Evolutionary conservation across 1,140 invertebrate genomes (phyloP).

Genomic region (Drosophila carrolli): DNA sequence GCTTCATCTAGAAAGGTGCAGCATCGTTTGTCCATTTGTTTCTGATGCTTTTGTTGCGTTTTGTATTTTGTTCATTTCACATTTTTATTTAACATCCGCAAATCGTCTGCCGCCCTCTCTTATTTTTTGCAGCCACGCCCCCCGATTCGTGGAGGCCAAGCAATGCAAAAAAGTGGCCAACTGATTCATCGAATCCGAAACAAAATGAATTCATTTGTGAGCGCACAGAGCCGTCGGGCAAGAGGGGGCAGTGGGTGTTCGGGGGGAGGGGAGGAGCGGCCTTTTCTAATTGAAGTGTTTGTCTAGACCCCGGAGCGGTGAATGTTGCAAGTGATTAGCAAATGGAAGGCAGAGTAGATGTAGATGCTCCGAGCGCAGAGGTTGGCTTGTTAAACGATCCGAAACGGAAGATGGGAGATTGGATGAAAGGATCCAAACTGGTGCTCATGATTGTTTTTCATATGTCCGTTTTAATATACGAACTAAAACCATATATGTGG

Average conservation of each 20-base stretch:
- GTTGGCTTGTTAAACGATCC: slow-evolving; percentile 2
- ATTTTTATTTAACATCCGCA: slow-evolving; percentile 59
- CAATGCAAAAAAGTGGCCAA: slow-evolving; percentile 37
- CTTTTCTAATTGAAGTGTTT: slow-evolving; percentile 72
- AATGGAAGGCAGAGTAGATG: slow-evolving; percentile 30
- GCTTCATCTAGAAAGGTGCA: slow-evolving; percentile 36
- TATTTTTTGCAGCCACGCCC: slow-evolving; percentile 28
- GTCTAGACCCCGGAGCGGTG: slow-evolving; percentile 57
- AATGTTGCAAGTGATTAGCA: slow-evolving; percentile 68
- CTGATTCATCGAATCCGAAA: slow-evolving; percentile 68
- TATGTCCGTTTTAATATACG: too few species aligned
- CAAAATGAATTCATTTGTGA: slow-evolving; percentile 74
- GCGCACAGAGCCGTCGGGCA: slow-evolving; percentile 42
- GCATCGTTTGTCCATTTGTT: slow-evolving; percentile 69
- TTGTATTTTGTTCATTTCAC: slow-evolving; percentile 48
- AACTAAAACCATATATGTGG: too few species aligned
- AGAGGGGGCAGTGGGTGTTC: slow-evolving; percentile 10
- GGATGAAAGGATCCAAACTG: neutral
- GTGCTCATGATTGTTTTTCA: neutral
- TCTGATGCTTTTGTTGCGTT: slow-evolving; percentile 38
- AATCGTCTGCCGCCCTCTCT: slow-evolving; percentile 42
- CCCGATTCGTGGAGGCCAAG: slow-evolving; percentile 21
- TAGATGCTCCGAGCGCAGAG: slow-evolving; percentile 7
- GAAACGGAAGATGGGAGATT: neutral
- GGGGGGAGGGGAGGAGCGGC: slow-evolving; percentile 1